Conservation (phyloP, 1,140 invertebrate genomes). For the Grapholita molesta region DNA sequence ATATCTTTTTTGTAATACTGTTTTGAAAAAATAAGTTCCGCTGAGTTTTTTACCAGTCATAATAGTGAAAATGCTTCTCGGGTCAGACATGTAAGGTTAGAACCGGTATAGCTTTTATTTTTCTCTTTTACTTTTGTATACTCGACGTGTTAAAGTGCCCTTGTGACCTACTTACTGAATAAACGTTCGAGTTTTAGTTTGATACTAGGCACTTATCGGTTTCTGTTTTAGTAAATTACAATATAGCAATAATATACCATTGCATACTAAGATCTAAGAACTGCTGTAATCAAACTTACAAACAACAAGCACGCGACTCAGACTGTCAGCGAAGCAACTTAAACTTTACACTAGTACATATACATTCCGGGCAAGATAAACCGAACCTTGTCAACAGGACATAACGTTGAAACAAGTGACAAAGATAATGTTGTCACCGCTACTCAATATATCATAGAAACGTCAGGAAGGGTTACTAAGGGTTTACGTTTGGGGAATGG, state of each 20-base stretch:
- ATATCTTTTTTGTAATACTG: too few relatives aligned
- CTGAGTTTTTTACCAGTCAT: too few relatives aligned
- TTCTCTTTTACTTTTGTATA: too few relatives aligned
- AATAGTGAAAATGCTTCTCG: too few relatives aligned
- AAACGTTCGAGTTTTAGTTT: too few relatives aligned
- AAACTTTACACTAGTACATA: slow-evolving; percentile 19
- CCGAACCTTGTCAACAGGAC: slow-evolving; percentile 7
- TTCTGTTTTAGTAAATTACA: too few relatives aligned
- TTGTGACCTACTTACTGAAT: too few relatives aligned
- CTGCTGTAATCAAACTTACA: slow-evolving; percentile 26
- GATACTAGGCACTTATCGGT: too few relatives aligned
- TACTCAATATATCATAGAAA: slow-evolving; percentile 56
- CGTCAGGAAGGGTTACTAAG: slow-evolving; percentile 42
- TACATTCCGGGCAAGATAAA: not conserved
- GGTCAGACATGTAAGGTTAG: too few relatives aligned
- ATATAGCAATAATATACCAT: not conserved
- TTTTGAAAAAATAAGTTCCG: too few relatives aligned
- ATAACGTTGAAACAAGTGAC: slow-evolving; percentile 17
- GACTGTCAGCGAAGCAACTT: slow-evolving; percentile 31
- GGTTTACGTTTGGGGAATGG: slow-evolving; percentile 20
- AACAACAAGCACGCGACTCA: slow-evolving; percentile 46
- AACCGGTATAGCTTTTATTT: too few relatives aligned
- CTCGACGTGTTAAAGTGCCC: too few relatives aligned
- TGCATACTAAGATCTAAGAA: slow-evolving; percentile 22
- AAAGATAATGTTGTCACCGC: slow-evolving; percentile 20